A percentile compares a stretch with the other conserved stretches of the same genome.
These are phyloP conservation scores for Penelope pileata DNA, from an alignment of 2,113 vertebrate species.

Conservation along the genomic window DNA sequence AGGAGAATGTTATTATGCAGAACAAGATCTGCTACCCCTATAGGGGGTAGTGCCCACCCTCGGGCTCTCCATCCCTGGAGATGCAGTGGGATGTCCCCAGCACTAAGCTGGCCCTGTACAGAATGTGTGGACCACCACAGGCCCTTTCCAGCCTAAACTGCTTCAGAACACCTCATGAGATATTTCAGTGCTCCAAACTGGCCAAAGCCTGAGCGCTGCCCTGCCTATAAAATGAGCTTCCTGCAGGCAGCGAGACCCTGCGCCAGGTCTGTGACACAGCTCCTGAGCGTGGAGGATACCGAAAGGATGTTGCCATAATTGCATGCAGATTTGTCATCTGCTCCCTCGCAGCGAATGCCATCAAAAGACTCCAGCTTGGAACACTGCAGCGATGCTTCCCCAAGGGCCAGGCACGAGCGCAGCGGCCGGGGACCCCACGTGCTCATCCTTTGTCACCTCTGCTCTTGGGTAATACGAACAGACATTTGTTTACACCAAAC, in stretches of 20 bases:
- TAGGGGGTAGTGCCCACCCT: background rate
- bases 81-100: background rate
- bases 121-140: background rate
- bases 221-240: background rate
- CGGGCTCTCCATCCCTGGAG: background rate
- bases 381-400: background rate
- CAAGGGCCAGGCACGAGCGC: background rate
- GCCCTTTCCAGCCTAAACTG: background rate
- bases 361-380: constrained; percentile 19
- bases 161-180: background rate
- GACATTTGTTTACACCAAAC: constrained; percentile 49
- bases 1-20: background rate
- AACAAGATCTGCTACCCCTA: background rate
- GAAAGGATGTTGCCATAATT: background rate
- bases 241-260: background rate
- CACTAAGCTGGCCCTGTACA: accelerated
- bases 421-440: background rate
- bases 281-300: background rate
- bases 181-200: background rate
- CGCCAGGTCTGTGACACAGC: background rate
- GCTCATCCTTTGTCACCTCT: constrained; percentile 15
- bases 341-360: background rate
- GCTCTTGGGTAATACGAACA: background rate
- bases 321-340: background rate
- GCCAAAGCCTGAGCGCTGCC: background rate